Evolutionary conservation across 2,888 invertebrate genomes (phyloP).

Genomic region (Brachypalpus laphriformis): DNA sequence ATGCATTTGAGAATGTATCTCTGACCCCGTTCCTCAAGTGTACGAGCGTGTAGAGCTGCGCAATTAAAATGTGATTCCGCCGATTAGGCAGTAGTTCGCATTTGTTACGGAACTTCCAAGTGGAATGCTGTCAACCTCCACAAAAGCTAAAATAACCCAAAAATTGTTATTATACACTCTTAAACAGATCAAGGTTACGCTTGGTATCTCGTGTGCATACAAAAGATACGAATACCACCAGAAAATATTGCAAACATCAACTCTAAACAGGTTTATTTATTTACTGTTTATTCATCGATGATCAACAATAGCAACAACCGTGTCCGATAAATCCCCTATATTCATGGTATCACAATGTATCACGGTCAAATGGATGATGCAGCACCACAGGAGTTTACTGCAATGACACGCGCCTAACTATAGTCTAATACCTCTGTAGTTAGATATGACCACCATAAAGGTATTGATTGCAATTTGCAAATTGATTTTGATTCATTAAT

Average conservation of each 20-base stretch:
- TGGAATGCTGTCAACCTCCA: conserved; percentile 45
- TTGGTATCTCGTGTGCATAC: conserved; percentile 23
- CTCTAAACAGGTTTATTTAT: conserved; percentile 34
- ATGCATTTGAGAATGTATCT: conserved; percentile 36
- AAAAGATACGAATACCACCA: background rate
- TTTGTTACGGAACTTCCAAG: conserved; percentile 39
- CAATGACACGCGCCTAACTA: background rate
- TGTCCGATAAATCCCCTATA: conserved; percentile 28
- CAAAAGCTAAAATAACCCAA: conserved; percentile 22
- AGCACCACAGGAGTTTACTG: conserved; percentile 3
- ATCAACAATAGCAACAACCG: conserved; percentile 13
- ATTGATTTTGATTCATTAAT: conserved; percentile 39
- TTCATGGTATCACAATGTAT: background rate
- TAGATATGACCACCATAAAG: background rate
- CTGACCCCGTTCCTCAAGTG: conserved; percentile 34
- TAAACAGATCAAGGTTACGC: conserved; percentile 53
- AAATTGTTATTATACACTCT: background rate
- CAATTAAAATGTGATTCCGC: conserved; percentile 10
- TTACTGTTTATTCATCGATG: conserved; percentile 8
- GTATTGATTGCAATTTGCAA: conserved; percentile 35
- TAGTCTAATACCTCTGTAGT: background rate
- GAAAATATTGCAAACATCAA: conserved; percentile 18
- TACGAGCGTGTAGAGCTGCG: conserved; percentile 1
- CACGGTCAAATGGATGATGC: conserved; percentile 23
- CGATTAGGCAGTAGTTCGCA: background rate